Evolutionary conservation across 2,113 vertebrate genomes (phyloP).

Genomic region (Plectropomus leopardus): DNA sequence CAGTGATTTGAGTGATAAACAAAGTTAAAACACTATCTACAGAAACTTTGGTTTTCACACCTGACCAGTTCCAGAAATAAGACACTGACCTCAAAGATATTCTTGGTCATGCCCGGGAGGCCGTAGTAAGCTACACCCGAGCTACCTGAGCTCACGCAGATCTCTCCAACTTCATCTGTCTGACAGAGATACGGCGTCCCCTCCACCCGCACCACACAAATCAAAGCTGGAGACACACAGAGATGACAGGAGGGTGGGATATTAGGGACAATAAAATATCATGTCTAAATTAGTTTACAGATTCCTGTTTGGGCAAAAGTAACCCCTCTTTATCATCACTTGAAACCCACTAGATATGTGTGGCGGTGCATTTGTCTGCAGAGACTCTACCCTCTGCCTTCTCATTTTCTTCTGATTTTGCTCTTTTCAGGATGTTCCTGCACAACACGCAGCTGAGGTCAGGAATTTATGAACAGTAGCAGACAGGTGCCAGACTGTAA

Average conservation of each 20-base stretch:
- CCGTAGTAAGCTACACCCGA: slow-evolving; percentile 93
- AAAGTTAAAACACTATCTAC: background rate
- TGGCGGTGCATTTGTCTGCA: too few relatives aligned
- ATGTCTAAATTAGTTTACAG: too few relatives aligned
- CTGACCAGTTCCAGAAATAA: background rate
- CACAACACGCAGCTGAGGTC: too few relatives aligned
- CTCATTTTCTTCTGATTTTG: too few relatives aligned
- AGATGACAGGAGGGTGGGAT: background rate
- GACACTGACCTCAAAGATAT: slow-evolving; percentile 91
- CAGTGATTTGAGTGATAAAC: background rate
- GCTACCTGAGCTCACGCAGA: slow-evolving; percentile 91
- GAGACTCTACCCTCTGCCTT: too few relatives aligned
- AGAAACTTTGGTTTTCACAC: background rate
- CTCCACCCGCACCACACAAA: slow-evolving; percentile 94
- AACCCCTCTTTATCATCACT: too few relatives aligned
- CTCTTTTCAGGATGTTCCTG: too few relatives aligned
- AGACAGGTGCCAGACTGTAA: too few relatives aligned
- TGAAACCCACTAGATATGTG: too few relatives aligned
- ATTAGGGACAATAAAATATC: background rate
- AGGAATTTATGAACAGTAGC: too few relatives aligned
- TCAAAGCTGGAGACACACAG: slow-evolving; percentile 82
- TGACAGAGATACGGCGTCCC: slow-evolving; percentile 93
- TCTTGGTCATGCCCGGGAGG: slow-evolving; percentile 94
- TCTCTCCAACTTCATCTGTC: slow-evolving; percentile 95
- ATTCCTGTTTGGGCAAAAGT: too few relatives aligned